Base-by-base conservation (phyloP, 2,797 vertebrate genomes). In the Sebastes melanostomus region DNA sequence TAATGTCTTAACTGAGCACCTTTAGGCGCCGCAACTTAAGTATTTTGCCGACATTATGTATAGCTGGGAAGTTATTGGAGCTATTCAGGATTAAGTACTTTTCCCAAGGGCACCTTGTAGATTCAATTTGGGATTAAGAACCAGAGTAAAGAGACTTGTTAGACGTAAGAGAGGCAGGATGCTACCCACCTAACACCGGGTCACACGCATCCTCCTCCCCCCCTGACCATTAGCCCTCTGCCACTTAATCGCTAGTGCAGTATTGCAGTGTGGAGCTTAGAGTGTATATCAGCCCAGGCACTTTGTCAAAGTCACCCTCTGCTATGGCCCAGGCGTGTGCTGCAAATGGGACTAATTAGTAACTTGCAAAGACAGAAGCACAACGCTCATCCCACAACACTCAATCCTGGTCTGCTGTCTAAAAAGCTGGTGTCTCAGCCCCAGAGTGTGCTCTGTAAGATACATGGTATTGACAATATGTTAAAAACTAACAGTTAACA, bases 41-140 rank as follows among this genome's bases (percentile, higher is more conserved):
- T 87, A 83, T 87, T 91, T 91, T 80, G 38, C 79, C 56, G 25
- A 80, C 75, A 81, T 91, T 92, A 90, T 87, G 81, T 78, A 63
- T 90, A 29, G 78, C 84, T 80, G 6, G 83, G 62, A 90, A 87
- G 83, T 89, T 91, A 90, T 81, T 87, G 86, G 87, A 89, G 90
- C 88, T 87, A 87, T 92, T 90, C 83, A 75, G 93, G 93, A 94
- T 94, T 93, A 94, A 91, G 85, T 82, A 86, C 88, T 91, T 91
- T 70, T 88, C 91, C 91, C 93, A 94, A 94, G 90, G 94, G 91
- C 93, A 95, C 93, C 93, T 95, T 94, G 89, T 70, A 90, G 91
- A 94, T 94, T 94, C 93, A 94, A 95, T 95, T 95, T 95, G 87
- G 93, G 94, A 95, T 95, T 95, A 95, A 90, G 90, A 88, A 87